Evolutionary conservation across 1,140 invertebrate species (phyloP).

Genomic region (Periplaneta americana): DNA sequence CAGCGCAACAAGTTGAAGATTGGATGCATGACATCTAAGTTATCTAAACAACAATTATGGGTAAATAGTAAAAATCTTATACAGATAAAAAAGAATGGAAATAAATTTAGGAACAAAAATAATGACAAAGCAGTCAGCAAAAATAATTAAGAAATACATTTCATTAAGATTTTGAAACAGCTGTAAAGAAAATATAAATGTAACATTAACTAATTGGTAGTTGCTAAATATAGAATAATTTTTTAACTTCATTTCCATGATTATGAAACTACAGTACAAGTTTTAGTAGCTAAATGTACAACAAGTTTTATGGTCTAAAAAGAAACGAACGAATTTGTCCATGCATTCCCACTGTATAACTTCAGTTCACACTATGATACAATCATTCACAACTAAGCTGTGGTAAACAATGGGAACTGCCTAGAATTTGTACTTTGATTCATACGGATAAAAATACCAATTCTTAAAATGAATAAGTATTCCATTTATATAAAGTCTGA

Average conservation of each 20-base stretch:
- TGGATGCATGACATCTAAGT: not conserved
- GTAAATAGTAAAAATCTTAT: not conserved
- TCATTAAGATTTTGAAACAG: not conserved
- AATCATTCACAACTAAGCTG: not conserved
- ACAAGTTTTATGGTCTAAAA: not conserved
- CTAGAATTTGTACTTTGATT: not conserved
- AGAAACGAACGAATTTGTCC: not conserved
- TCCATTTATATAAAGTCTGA: not conserved
- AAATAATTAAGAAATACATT: not conserved
- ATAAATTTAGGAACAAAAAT: not conserved
- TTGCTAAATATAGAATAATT: not conserved
- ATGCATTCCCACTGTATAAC: not conserved
- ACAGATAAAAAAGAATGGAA: not conserved
- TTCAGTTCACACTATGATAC: not conserved
- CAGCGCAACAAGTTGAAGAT: not conserved
- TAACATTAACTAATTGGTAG: not conserved
- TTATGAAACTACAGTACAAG: not conserved
- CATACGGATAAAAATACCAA: not conserved
- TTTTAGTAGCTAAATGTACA: not conserved
- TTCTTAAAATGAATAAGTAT: not conserved
- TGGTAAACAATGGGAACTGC: not conserved
- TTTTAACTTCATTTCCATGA: not conserved
- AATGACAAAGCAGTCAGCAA: not conserved
- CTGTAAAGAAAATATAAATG: not conserved
- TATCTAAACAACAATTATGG: not conserved